Evolutionary conservation across 2,888 invertebrate species (phyloP).

Genomic region (Eurois occulta): DNA sequence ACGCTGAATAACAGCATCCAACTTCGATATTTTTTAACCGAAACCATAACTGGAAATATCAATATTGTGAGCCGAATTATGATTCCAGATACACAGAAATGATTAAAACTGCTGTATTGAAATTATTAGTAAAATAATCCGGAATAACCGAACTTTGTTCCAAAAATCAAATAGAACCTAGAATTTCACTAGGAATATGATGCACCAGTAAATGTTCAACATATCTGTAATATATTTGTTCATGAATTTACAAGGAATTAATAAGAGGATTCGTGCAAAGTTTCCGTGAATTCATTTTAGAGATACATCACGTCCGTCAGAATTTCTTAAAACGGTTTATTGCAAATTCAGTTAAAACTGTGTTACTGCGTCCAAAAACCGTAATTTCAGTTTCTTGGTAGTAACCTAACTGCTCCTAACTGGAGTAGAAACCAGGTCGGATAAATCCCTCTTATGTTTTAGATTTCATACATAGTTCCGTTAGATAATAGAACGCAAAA

Average conservation of each 20-base stretch:
- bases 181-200: neutral
- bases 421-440: neutral
- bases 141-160: neutral
- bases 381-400: neutral
- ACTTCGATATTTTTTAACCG: neutral
- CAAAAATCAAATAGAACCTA: neutral
- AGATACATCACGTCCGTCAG: neutral
- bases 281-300: neutral
- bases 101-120: neutral
- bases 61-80: neutral
- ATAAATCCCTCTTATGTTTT: neutral
- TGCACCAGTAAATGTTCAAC: neutral
- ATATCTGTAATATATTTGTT: neutral
- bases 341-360: neutral
- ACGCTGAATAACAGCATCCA: neutral
- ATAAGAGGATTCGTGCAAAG: neutral
- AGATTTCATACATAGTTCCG: neutral
- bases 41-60: neutral
- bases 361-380: neutral
- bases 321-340: neutral
- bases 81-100: slow-evolving; percentile 1
- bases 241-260: neutral
- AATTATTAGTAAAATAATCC: neutral
- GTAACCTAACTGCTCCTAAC: too few relatives aligned
- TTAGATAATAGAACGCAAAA: neutral